These are phyloP conservation scores for Glaucidium brasilianum DNA, from an alignment of 2,113 vertebrate genomes.

Conservation along the genomic window DNA sequence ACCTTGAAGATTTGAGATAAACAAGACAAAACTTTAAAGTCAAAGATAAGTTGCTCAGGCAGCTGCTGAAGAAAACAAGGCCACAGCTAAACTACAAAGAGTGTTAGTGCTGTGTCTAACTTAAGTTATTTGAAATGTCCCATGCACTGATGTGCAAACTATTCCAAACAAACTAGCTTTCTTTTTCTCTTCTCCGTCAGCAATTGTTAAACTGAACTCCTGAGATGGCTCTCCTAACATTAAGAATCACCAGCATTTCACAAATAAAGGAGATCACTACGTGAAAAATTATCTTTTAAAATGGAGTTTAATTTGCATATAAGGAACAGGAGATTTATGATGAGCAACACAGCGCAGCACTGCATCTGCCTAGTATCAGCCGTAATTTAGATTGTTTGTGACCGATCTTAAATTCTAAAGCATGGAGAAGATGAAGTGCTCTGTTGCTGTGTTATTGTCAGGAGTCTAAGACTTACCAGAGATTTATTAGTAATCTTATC, in stretches of 20 bases:
- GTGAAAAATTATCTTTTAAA: conserved; percentile 93
- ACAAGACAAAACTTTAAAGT: background rate
- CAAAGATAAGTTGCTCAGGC: conserved; percentile 40
- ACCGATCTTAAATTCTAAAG: conserved; percentile 89
- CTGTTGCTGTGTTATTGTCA: conserved; percentile 87
- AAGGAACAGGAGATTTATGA: conserved; percentile 89
- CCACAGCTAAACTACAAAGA: background rate
- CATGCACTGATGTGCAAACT: background rate
- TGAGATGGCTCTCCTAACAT: conserved; percentile 24
- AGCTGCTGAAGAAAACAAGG: conserved; percentile 23
- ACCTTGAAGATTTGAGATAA: conserved; percentile 19
- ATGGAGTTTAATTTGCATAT: conserved; percentile 92
- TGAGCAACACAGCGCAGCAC: conserved; percentile 66
- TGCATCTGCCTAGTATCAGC: conserved; percentile 84
- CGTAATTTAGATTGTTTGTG: conserved; percentile 89
- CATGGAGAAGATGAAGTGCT: conserved; percentile 84
- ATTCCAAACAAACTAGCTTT: conserved; percentile 5
- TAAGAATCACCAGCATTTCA: conserved; percentile 69
- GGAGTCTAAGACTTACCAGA: conserved; percentile 85
- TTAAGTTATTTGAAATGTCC: conserved; percentile 38
- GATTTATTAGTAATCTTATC: conserved; percentile 95
- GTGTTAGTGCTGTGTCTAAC: conserved; percentile 13
- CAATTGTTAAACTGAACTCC: background rate
- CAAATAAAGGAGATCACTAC: conserved; percentile 76
- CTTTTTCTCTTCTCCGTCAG: background rate